Evolutionary conservation across 2,113 vertebrate genomes (phyloP).

Genomic region (Dicerorhinus sumatrensis): DNA sequence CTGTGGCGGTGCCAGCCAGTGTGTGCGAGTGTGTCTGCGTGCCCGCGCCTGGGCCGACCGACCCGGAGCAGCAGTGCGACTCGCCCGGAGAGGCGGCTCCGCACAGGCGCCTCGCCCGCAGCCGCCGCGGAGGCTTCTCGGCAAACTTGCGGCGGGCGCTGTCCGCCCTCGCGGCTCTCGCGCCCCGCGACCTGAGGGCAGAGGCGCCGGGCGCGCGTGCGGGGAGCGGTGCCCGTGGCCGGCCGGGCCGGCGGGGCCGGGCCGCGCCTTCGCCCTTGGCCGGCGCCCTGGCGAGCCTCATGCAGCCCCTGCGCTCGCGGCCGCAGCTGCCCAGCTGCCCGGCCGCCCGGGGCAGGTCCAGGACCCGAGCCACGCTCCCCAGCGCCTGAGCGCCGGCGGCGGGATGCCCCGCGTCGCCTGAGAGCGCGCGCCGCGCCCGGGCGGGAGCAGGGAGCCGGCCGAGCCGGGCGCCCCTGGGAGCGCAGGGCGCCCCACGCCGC

Average conservation of each 20-base stretch:
- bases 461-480: conserved; percentile 12
- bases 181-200: background rate
- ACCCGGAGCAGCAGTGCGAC: conserved; percentile 56
- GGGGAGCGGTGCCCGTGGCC: background rate
- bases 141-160: conserved; percentile 76
- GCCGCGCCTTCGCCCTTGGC: conserved; percentile 67
- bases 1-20: conserved; percentile 76
- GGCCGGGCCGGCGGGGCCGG: background rate
- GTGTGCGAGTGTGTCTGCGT: conserved; percentile 70
- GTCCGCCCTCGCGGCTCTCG: background rate
- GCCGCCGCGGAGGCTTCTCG: background rate
- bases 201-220: background rate
- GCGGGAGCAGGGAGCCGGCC: background rate
- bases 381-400: conserved; percentile 22
- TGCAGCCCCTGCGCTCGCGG: conserved; percentile 45
- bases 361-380: background rate
- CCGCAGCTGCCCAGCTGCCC: conserved; percentile 49
- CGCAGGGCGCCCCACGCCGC: conserved; percentile 31
- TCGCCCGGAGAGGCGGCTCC: conserved; percentile 34
- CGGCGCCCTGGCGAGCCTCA: conserved; percentile 47
- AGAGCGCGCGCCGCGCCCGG: conserved; percentile 30
- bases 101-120: conserved; percentile 4
- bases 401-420: conserved; percentile 25
- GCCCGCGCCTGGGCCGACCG: conserved; percentile 71
- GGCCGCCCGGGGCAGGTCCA: conserved; percentile 51